phyloP scores from a whole-genome alignment of 2,113 vertebrate genomes.

The Scatophagus argus region DNA sequence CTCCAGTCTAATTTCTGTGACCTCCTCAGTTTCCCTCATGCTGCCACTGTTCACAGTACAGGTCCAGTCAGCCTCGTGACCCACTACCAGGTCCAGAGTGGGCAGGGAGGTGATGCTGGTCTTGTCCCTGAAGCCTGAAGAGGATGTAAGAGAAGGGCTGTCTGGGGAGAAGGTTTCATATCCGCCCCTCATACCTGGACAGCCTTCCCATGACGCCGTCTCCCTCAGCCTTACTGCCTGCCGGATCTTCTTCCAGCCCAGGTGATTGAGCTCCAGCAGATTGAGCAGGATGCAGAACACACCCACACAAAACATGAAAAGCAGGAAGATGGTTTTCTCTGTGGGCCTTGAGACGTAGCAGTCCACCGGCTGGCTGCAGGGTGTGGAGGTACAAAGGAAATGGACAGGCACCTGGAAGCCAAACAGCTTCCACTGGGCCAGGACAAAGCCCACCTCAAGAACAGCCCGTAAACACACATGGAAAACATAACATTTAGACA shows the following conservation, averaged over 20 bases:
- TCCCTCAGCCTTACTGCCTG: conserved; percentile 47
- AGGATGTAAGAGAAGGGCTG: conserved; percentile 69
- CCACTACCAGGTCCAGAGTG: conserved; percentile 79
- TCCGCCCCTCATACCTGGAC: conserved; percentile 9
- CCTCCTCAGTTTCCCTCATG: conserved; percentile 29
- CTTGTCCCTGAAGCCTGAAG: conserved; percentile 70
- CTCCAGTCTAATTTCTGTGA: conserved; percentile 1
- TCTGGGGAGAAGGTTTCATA: conserved; percentile 74
- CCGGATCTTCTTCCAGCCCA: conserved; percentile 86
- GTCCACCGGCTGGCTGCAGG: conserved; percentile 83
- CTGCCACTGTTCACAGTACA: conserved; percentile 66
- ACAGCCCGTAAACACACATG: conserved; percentile 82
- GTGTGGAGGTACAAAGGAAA: conserved; percentile 72
- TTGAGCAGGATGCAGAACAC: conserved; percentile 85
- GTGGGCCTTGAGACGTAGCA: conserved; percentile 86
- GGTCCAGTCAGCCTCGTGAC: conserved; percentile 77
- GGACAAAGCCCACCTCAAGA: conserved; percentile 82
- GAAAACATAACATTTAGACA: conserved; percentile 84
- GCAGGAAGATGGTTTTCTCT: conserved; percentile 85
- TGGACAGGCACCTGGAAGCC: conserved; percentile 83
- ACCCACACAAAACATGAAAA: conserved; percentile 85
- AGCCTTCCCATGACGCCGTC: conserved; percentile 26
- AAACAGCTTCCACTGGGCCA: conserved; percentile 85
- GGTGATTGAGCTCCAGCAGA: conserved; percentile 84
- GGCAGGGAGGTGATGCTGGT: conserved; percentile 79